Percentiles rank a stretch among this genome's conserved stretches.
Evolutionary conservation across 2,113 vertebrate genomes (phyloP).

Genomic region (Condylura cristata): DNA sequence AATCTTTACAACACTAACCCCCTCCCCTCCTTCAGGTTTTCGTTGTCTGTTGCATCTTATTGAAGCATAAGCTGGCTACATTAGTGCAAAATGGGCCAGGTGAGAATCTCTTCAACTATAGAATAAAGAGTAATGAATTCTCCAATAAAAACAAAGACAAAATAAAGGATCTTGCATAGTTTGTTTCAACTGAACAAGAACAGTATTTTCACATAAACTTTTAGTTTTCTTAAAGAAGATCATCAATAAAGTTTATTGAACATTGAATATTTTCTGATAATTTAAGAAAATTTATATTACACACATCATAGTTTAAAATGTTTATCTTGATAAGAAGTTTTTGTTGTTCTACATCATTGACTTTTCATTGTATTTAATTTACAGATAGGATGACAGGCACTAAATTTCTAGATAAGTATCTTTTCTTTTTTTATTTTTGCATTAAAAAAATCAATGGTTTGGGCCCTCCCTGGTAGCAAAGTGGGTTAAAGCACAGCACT

Average conservation of each 20-base stretch:
- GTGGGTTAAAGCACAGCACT: too few species aligned
- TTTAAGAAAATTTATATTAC: not conserved
- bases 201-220: not conserved
- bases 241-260: not conserved
- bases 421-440: not conserved
- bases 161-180: not conserved
- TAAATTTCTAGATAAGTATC: not conserved
- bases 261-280: not conserved
- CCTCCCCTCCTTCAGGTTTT: not conserved
- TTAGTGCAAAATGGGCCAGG: not conserved
- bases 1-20: not conserved
- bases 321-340: not conserved
- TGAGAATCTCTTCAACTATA: not conserved
- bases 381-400: not conserved
- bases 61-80: not conserved
- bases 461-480: too few species aligned
- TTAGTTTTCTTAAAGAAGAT: not conserved
- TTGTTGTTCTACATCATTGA: not conserved
- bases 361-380: not conserved
- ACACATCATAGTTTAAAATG: not conserved
- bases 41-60: not conserved
- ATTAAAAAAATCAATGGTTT: not conserved
- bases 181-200: not conserved
- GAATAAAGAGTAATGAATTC: not conserved
- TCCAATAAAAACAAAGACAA: not conserved